Conservation (phyloP, 2,797 vertebrate species). For the Cyclura pinguis region DNA sequence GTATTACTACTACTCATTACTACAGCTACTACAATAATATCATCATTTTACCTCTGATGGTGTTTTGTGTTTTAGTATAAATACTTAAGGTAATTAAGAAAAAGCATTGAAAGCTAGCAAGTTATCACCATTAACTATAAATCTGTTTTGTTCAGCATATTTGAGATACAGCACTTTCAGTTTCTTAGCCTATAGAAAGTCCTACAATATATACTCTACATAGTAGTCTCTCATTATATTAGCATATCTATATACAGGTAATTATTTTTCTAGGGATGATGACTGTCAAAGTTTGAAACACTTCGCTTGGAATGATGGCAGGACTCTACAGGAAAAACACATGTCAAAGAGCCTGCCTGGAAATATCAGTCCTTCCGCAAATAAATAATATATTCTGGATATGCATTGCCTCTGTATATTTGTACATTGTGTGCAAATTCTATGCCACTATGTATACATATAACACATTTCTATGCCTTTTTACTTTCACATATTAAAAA, state of each 20-base stretch:
- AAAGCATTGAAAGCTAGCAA: neutral
- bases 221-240: neutral
- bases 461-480: too few relatives aligned
- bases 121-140: neutral
- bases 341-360: neutral
- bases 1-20: neutral
- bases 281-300: neutral
- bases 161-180: neutral
- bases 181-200: neutral
- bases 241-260: neutral
- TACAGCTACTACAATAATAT: neutral
- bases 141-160: neutral
- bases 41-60: neutral
- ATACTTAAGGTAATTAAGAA: neutral
- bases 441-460: too few relatives aligned
- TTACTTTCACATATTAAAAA: neutral
- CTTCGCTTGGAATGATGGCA: neutral
- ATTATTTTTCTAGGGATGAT: neutral
- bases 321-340: neutral
- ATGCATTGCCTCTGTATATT: too few relatives aligned
- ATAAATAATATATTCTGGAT: too few relatives aligned
- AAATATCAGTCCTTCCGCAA: too few relatives aligned
- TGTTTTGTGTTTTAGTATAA: neutral
- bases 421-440: too few relatives aligned
- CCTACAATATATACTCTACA: neutral